phyloP scores from a whole-genome alignment of 2,113 vertebrate genomes.

The Onychostruthus taczanowskii region DNA sequence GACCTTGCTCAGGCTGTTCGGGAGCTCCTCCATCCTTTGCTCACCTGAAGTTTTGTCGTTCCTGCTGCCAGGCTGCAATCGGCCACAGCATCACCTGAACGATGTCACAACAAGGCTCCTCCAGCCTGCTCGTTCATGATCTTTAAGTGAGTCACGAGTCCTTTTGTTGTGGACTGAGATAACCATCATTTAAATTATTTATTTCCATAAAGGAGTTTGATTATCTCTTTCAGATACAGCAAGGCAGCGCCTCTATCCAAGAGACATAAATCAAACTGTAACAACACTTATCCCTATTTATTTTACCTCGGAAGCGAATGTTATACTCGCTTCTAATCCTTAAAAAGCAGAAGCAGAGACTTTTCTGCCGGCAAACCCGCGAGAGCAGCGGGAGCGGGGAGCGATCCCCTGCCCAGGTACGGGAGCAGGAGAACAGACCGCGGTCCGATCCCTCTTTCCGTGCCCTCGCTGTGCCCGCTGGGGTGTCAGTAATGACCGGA shows the following conservation, averaged over 20 bases:
- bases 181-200: background rate
- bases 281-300: background rate
- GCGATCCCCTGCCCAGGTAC: fast-evolving
- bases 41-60: background rate
- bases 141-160: background rate
- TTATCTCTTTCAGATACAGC: background rate
- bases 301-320: background rate
- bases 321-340: background rate
- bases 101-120: background rate
- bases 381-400: background rate
- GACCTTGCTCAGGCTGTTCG: background rate
- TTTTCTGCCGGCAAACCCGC: background rate
- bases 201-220: background rate
- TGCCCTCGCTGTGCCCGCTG: fast-evolving
- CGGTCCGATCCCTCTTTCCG: fast-evolving
- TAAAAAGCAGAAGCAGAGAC: background rate
- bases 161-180: background rate
- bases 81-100: background rate
- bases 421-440: fast-evolving
- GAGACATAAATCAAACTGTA: background rate
- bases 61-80: background rate
- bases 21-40: background rate
- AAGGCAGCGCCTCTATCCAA: background rate
- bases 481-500: no score
- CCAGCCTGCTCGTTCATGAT: background rate